Base-by-base conservation (phyloP, 2,113 vertebrate species). In the Amphiprion percula region DNA sequence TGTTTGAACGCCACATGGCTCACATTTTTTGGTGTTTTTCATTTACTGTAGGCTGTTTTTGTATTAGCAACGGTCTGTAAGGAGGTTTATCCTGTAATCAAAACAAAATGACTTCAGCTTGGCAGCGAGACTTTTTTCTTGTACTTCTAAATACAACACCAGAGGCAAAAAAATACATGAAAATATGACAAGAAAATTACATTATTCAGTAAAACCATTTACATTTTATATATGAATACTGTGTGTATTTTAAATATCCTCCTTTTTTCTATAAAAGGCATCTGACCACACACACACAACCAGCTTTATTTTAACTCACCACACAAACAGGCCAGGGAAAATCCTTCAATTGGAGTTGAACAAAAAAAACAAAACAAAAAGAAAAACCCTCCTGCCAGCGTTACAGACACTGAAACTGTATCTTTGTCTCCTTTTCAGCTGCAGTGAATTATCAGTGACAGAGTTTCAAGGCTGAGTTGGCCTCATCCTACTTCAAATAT, bases 371-470 rank as follows among this genome's bases (percentile, higher is more conserved):
- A 2, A 26, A 26, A 26, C 26, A 26, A 26, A 26, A 26, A 37
- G 2, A 37, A 37, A 37, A 37, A 30, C 5, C 3, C 26, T 24
- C 28, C 30, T n/a, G 0, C 60, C 65, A 65, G 58, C 53, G 16
- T 76, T 61, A 54, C 55, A 26, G 52, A 74, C 55, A 80, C 37
- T 65, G 70, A 82, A 66, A 74, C 74, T 12, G 59, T 54, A 77
- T 87, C 82, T 74, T 74, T 79, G 76, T 89, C 79, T 82, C 47
- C 21, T 21, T 77, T 66, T 97, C 96, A 97, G 96, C 96, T 97
- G 96, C 94, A 95, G 92, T 92, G 94, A 96, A 97, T 98, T 96
- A 97, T 94, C 88, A 90, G 92, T 93, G 87, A 94, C 94, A 87
- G 54, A 92, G 93, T 95, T 95, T 96, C 94, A 95, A 95, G 94